Conservation (phyloP, 2,888 invertebrate species). For the Heteromurus nitidus region DNA sequence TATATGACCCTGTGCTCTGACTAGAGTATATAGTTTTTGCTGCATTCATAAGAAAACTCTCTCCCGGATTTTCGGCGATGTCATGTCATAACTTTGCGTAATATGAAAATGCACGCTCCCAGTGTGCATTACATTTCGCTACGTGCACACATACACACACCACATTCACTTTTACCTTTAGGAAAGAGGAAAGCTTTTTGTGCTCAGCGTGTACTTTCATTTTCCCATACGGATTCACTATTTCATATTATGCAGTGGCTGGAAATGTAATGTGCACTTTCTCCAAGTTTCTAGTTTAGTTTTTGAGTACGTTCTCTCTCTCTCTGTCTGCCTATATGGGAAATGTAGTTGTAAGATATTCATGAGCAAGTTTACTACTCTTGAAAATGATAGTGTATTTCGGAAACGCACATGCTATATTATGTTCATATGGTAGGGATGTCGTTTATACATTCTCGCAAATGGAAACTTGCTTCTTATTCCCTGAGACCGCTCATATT, state of each 20-base stretch:
- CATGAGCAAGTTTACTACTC: slow-evolving; percentile 34
- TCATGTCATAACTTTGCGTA: slow-evolving; percentile 55
- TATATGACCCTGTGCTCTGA: slow-evolving; percentile 9
- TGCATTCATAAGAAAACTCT: slow-evolving; percentile 2
- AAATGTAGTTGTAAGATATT: slow-evolving; percentile 53
- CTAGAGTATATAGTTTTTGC: no score
- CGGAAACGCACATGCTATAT: no score
- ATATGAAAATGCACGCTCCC: slow-evolving; percentile 38
- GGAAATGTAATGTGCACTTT: slow-evolving; percentile 5
- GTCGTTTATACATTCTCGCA: neutral
- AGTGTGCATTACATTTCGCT: neutral
- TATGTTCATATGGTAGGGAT: neutral
- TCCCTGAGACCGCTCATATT: no score
- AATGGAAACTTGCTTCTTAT: neutral
- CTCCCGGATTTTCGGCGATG: slow-evolving; percentile 44
- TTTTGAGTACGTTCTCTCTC: no score
- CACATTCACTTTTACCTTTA: neutral
- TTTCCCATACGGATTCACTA: slow-evolving; percentile 23
- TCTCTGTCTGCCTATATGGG: no score
- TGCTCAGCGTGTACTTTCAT: no score
- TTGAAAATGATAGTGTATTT: no score
- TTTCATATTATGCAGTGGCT: neutral
- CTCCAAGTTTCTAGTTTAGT: neutral
- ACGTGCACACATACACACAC: neutral
- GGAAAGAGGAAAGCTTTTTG: no score